These are phyloP conservation scores for Boloria selene DNA, from an alignment of 2,888 invertebrate species.

Conservation along the genomic window DNA sequence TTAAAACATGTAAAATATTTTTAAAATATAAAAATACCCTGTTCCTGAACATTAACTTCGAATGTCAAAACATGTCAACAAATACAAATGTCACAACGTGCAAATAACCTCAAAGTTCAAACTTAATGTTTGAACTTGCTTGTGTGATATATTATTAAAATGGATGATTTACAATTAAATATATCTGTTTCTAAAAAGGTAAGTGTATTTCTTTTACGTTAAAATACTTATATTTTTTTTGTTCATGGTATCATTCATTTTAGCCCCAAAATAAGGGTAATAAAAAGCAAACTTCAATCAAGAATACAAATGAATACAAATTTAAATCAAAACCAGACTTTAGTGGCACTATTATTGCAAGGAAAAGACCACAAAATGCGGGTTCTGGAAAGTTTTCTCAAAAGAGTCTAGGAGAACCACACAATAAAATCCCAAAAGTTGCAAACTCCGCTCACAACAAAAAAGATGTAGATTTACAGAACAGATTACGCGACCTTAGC, in stretches of 20 bases:
- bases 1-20: too few relatives aligned
- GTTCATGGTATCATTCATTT: conserved; percentile 5
- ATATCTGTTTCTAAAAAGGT: conserved; percentile 68
- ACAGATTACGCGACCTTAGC: conserved; percentile 67
- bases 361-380: conserved; percentile 64
- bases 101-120: conserved; percentile 59
- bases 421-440: conserved; percentile 57
- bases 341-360: conserved; percentile 72
- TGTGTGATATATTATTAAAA: conserved; percentile 45
- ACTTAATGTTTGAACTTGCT: conserved; percentile 32
- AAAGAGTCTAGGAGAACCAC: conserved; percentile 55
- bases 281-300: conserved; percentile 41
- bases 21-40: too few relatives aligned
- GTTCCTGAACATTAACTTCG: background rate
- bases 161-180: conserved; percentile 80
- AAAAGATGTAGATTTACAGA: conserved; percentile 49
- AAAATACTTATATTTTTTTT: background rate
- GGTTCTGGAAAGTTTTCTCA: conserved; percentile 47
- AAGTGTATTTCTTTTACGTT: conserved; percentile 35
- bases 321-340: conserved; percentile 70
- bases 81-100: conserved; percentile 52
- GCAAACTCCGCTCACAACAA: conserved; percentile 43
- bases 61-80: conserved; percentile 31
- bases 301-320: conserved; percentile 65
- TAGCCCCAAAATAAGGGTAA: conserved; percentile 38